Percentiles rank a stretch among this genome's conserved stretches.
These are phyloP conservation scores for Schizaphis graminum DNA, from an alignment of 2,888 invertebrate genomes.

Conservation along the genomic window DNA sequence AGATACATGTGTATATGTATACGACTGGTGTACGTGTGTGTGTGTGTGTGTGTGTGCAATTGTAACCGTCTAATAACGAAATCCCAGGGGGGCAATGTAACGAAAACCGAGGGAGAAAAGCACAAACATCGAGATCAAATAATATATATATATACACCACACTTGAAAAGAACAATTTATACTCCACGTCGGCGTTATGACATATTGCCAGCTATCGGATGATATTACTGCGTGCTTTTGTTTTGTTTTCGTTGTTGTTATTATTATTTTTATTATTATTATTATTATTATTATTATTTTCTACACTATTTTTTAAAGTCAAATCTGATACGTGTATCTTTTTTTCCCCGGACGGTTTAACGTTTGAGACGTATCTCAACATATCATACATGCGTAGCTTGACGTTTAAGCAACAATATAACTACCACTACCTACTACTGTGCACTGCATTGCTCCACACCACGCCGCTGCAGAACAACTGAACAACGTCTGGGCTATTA, in stretches of 20 bases:
- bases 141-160: neutral
- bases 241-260: neutral
- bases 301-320: neutral
- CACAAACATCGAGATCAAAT: conserved; percentile 44
- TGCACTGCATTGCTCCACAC: neutral
- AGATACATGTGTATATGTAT: neutral
- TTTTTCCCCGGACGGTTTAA: neutral
- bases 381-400: neutral
- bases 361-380: conserved; percentile 13
- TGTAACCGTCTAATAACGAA: conserved; percentile 25
- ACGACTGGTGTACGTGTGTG: neutral
- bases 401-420: conserved; percentile 9
- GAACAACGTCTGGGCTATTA: neutral
- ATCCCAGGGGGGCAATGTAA: conserved; percentile 21
- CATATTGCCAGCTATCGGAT: conserved; percentile 40
- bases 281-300: conserved; percentile 7
- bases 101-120: conserved; percentile 23
- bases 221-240: conserved; percentile 12
- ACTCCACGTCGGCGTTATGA: conserved; percentile 6
- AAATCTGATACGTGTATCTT: conserved; percentile 3
- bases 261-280: neutral
- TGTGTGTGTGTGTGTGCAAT: neutral
- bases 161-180: conserved; percentile 45
- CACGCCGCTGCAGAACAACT: neutral
- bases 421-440: neutral